A percentile compares a stretch with the other conserved stretches of the same genome.
These are phyloP conservation scores for Sarcophaga carnaria DNA, from an alignment of 2,888 invertebrate species.

Conservation along the genomic window DNA sequence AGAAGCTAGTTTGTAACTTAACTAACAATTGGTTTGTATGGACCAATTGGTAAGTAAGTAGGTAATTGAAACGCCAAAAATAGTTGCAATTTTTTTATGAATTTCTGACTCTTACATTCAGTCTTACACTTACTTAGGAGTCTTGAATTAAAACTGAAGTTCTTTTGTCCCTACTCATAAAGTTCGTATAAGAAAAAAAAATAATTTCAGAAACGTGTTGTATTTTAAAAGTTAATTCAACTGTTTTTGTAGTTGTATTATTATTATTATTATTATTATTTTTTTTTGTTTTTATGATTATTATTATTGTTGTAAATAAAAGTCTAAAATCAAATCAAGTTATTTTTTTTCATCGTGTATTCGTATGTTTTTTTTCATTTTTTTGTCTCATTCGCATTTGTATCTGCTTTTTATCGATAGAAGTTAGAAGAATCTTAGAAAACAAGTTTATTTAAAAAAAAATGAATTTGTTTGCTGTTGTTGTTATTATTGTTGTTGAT, in stretches of 20 bases:
- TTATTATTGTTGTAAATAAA: conserved; percentile 44
- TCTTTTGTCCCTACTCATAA: neutral
- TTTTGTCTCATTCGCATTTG: conserved; percentile 37
- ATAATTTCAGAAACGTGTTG: conserved; percentile 62
- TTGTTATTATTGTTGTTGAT: conserved; percentile 34
- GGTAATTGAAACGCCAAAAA: too few species aligned
- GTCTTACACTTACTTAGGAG: neutral
- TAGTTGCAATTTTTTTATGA: too few species aligned
- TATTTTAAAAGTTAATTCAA: conserved; percentile 41
- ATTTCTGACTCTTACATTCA: neutral
- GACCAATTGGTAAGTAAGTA: too few species aligned
- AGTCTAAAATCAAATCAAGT: conserved; percentile 62
- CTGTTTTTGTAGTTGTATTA: conserved; percentile 19
- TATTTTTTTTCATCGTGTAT: conserved; percentile 18
- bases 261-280: conserved; percentile 6
- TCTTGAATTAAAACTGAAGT: neutral
- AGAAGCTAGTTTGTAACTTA: too few species aligned
- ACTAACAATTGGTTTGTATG: too few species aligned
- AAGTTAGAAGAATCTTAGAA: conserved; percentile 60
- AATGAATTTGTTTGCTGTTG: conserved; percentile 21
- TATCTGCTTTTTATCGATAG: conserved; percentile 24
- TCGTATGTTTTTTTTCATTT: neutral
- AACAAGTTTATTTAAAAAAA: conserved; percentile 54
- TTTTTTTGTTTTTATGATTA: conserved; percentile 17
- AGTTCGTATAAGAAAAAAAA: conserved; percentile 9